Evolutionary conservation across 2,888 invertebrate genomes (phyloP), one percentile per base, ranked within the genome.

Genomic region (Leptopterna dolabrata): DNA sequence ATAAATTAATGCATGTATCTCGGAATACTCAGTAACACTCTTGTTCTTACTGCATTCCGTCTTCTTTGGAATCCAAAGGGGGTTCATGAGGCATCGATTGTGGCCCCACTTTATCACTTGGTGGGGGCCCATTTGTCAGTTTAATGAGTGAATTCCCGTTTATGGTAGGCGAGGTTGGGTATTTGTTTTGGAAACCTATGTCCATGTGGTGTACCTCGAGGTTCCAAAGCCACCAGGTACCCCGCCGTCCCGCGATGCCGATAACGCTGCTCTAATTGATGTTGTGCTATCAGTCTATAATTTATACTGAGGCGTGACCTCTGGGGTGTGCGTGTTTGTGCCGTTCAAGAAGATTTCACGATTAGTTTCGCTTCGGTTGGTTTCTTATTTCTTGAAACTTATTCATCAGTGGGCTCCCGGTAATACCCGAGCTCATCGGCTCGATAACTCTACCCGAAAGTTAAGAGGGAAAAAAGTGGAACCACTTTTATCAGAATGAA

Each of bases 91-190:
- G 87, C 45, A 87, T 87, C 87, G 87, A 87, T 86, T 87, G 81
- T 81, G 87, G 70, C 83, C 47, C 30, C 81, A 87, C 87, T 87
- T 87, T 41, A 87, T 87, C 87, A 87, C 70, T 29, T 43, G 87
- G 81, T 27, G 81, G 85, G 27, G 36, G 45, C 29, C 81, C 80
- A 87, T 87, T 87, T 87, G 87, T 87, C 87, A 81, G 87, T 81
- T 81, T 87, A 87, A 87, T 87, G 87, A 81, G 81, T 81, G 81
- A 80, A 87, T 81, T 87, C 73, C 87, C 87, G 87, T 87, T 87
- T 87, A 87, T 76, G 87, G 87, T 30, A 45, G 45, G 71, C 30
- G 87, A 41, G 81, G 76, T 36, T 24, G 81, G 76, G 70, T 81
- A 81, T 87, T 87, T 87, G 87, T 87, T 87, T 87, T 70, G 81